Evolutionary conservation across 2,888 invertebrate genomes (phyloP).

Genomic region (Aromia moschata): DNA sequence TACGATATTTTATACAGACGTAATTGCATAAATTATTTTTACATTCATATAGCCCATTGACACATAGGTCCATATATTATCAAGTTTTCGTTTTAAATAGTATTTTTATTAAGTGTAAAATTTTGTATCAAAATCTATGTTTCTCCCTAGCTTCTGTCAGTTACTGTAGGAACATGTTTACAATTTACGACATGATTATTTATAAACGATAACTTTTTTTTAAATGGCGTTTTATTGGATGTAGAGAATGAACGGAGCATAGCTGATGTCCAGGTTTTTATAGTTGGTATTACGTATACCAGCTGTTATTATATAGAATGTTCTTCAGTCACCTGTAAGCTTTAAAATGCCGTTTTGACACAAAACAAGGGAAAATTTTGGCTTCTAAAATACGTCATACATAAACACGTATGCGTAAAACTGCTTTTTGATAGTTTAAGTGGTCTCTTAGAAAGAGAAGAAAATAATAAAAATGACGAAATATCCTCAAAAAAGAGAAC

Average conservation of each 20-base stretch:
- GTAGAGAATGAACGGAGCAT: neutral
- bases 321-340: too few species aligned
- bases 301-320: too few species aligned
- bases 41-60: constrained; percentile 31
- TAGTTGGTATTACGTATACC: too few species aligned
- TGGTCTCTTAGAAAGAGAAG: too few species aligned
- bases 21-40: constrained; percentile 29
- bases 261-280: too few species aligned
- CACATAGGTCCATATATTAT: constrained; percentile 24
- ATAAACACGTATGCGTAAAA: too few species aligned
- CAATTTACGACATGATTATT: constrained; percentile 38
- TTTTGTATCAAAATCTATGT: constrained; percentile 30
- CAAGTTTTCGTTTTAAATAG: constrained; percentile 29
- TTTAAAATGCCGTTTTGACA: too few species aligned
- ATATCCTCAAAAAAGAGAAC: too few species aligned
- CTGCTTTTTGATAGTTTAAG: neutral
- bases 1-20: constrained; percentile 33
- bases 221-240: constrained; percentile 15
- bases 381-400: too few species aligned
- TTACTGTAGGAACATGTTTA: constrained; percentile 34
- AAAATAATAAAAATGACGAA: too few species aligned
- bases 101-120: constrained; percentile 29
- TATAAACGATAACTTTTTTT: constrained; percentile 25
- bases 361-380: too few species aligned
- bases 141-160: constrained; percentile 32